Base-by-base conservation (phyloP, 2,797 vertebrate species). In the Pseudocheirus occidentalis region DNA sequence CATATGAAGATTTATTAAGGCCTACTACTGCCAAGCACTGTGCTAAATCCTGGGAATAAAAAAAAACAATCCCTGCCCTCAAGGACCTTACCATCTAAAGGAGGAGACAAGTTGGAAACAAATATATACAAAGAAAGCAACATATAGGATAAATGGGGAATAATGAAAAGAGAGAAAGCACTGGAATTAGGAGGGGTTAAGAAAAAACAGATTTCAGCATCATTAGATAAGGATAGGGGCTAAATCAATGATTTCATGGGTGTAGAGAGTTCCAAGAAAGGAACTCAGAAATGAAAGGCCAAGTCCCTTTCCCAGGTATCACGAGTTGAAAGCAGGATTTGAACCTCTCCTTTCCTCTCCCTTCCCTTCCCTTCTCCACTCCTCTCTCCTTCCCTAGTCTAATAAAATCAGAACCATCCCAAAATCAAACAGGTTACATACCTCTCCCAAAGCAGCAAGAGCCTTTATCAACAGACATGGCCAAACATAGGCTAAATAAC, bases 391-490 rank as follows among this genome's bases (percentile, higher is more conserved):
- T 66, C 31, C 31, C n/a, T 59, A 59, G 28, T 62, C 59, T 24
- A 34, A 62, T 18, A 93, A 95, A 28, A 91, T 90, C 0, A 55
- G 9, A 94, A 46, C 29, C 10, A 1, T 90, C 31, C n/a, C n/a
- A 3, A 21, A 9, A 73, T 0, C 54, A 40, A 73, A 28, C 28
- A 50, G 94, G 54, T 21, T 29, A 58, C 21, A 56, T 16, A 52
- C 52, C 6, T 52, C 6, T 52, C 46, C 31, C 55, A 6, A 24
- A 14, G 29, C 18, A 40, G 1, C 9, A 87, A 50, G 40, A 50
- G 18, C 7, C 40, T 16, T 7, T 29, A 4, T 13, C 52, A 12
- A 12, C 0, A 3, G 46, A 1, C 73, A 4, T 27, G 24, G 34
- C 40, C 40, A 40, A 73, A 73, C 34, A 27, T 18, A 81, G 24